These are phyloP conservation scores for Drosophila funebris DNA, from an alignment of 1,140 invertebrate species.

Conservation along the genomic window DNA sequence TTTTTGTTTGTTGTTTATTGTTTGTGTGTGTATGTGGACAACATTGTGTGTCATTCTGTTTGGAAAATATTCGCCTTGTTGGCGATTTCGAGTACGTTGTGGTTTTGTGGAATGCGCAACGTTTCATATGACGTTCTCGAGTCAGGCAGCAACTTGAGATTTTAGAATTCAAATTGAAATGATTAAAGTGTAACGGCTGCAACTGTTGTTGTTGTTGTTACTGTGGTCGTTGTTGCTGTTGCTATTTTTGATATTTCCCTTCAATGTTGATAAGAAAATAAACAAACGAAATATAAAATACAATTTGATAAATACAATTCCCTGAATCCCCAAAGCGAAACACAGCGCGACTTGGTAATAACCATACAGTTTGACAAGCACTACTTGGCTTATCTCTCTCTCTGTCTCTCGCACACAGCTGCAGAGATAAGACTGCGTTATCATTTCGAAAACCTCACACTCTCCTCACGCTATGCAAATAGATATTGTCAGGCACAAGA, in stretches of 20 bases:
- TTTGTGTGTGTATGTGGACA: conserved; percentile 14
- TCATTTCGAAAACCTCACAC: not conserved
- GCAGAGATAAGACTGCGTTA: conserved; percentile 3
- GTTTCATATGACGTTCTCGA: conserved; percentile 2
- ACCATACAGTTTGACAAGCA: conserved; percentile 7
- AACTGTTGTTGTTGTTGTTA: not conserved
- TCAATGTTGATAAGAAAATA: conserved; percentile 22
- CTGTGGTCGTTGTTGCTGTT: no score
- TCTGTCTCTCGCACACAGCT: no score
- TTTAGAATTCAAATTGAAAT: not conserved
- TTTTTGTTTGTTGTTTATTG: not conserved
- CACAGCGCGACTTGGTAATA: not conserved
- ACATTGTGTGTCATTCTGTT: not conserved
- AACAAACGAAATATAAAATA: not conserved
- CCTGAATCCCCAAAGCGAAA: not conserved
- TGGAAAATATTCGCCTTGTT: not conserved
- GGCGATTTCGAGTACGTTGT: conserved; percentile 12
- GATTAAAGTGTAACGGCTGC: conserved; percentile 9
- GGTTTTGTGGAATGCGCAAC: not conserved
- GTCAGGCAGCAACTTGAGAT: conserved; percentile 17
- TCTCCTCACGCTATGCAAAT: not conserved
- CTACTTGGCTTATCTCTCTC: conserved; percentile 15
- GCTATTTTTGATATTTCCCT: conserved; percentile 12
- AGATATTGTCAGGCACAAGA: conserved; percentile 1
- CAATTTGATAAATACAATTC: not conserved